A percentile compares a stretch with the other conserved stretches of the same genome.
phyloP scores from a whole-genome alignment of 2,888 invertebrate species.

The Apamea anceps region DNA sequence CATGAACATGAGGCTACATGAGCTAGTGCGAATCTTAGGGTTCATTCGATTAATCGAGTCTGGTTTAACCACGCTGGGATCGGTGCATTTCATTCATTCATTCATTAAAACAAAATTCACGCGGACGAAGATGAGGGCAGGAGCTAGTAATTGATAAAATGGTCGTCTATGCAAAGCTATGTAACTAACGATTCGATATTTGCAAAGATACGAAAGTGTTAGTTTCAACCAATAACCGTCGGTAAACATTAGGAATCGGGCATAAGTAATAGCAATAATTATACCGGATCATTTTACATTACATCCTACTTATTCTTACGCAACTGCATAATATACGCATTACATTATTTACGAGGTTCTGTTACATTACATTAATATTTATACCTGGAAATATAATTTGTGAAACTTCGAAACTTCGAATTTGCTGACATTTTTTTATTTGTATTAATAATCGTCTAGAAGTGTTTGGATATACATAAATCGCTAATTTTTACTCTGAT shows the following conservation, averaged over 20 bases:
- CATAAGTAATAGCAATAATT: conserved; percentile 32
- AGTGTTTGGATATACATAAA: neutral
- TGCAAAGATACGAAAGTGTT: conserved; percentile 13
- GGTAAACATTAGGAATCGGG: conserved; percentile 7
- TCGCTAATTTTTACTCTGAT: neutral
- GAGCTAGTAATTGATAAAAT: neutral
- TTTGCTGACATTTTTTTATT: neutral
- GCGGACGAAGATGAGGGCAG: neutral
- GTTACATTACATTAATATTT: conserved; percentile 30
- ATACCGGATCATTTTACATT: conserved; percentile 43
- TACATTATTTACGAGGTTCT: conserved; percentile 39
- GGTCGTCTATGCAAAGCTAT: neutral
- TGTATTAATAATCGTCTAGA: neutral
- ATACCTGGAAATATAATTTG: conserved; percentile 15
- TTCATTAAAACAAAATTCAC: too few species aligned
- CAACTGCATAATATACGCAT: conserved; percentile 22
- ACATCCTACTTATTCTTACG: conserved; percentile 12
- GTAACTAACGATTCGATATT: conserved; percentile 18
- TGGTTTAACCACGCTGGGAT: too few species aligned
- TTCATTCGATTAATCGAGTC: too few species aligned
- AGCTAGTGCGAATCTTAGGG: too few species aligned
- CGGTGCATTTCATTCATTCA: too few species aligned
- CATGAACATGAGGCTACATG: too few species aligned
- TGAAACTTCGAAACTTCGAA: neutral
- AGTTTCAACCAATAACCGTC: conserved; percentile 19